phyloP scores from a whole-genome alignment of 2,113 vertebrate species.

The Rhinoptilus africanus region DNA sequence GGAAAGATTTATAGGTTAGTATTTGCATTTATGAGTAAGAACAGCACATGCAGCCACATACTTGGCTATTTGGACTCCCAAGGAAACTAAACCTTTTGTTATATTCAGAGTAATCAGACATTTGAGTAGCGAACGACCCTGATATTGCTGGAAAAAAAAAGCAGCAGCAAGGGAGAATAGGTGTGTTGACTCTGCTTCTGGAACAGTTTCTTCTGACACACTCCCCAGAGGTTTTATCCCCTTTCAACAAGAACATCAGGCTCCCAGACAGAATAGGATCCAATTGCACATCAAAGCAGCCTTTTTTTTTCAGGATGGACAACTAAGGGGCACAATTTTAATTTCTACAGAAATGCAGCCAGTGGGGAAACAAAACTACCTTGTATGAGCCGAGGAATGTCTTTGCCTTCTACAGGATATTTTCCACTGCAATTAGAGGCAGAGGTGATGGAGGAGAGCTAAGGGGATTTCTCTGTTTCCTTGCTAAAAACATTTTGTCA shows the following conservation, averaged over 20 bases:
- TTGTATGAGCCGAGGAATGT: constrained; percentile 13
- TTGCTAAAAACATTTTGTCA: not conserved
- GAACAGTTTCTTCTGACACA: not conserved
- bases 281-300: constrained; percentile 55
- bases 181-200: constrained; percentile 9
- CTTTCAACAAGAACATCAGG: constrained; percentile 1
- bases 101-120: constrained; percentile 43
- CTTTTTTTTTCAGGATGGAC: not conserved
- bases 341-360: constrained; percentile 45
- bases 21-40: constrained; percentile 54
- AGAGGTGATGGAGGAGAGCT: not conserved
- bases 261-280: constrained; percentile 42
- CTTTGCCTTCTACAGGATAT: constrained; percentile 30
- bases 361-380: constrained; percentile 19
- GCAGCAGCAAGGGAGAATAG: constrained; percentile 4
- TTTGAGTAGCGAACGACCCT: constrained; percentile 33
- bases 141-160: constrained; percentile 1
- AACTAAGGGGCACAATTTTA: constrained; percentile 46
- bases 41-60: constrained; percentile 14
- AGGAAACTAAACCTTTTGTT: constrained; percentile 29
- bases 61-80: constrained; percentile 39
- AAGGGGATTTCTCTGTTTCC: not conserved
- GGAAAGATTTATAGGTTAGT: constrained; percentile 52
- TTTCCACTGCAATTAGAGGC: not conserved
- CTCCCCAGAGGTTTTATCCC: not conserved